A percentile compares a stretch with the other conserved stretches of the same genome.
Conservation (phyloP, 2,888 invertebrate genomes). For the Gibbula magus region DNA sequence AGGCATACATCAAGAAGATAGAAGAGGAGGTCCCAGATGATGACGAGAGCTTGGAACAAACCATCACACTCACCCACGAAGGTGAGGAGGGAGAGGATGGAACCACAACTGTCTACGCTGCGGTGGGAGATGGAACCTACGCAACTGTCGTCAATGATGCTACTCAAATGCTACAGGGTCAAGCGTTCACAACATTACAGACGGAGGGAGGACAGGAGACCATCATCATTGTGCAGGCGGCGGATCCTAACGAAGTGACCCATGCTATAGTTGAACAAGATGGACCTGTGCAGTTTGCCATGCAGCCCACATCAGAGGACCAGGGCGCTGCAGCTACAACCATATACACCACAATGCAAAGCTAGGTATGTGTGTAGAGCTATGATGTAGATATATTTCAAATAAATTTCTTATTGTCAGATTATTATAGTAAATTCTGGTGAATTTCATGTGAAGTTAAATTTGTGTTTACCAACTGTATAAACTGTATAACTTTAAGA, state of each 20-base stretch:
- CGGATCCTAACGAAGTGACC: slow-evolving; percentile 65
- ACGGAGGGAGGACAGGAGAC: slow-evolving; percentile 68
- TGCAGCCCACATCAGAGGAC: slow-evolving; percentile 49
- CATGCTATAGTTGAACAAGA: slow-evolving; percentile 68
- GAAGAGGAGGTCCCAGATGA: slow-evolving; percentile 65
- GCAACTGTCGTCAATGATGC: slow-evolving; percentile 61
- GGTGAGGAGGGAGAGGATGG: slow-evolving; percentile 50
- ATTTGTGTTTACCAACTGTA: too few species aligned
- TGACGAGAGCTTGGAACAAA: slow-evolving; percentile 54
- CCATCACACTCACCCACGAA: slow-evolving; percentile 44
- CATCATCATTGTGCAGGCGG: slow-evolving; percentile 69
- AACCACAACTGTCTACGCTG: slow-evolving; percentile 46
- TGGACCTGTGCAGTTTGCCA: slow-evolving; percentile 63
- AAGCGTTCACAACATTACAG: slow-evolving; percentile 66
- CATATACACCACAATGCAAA: slow-evolving; percentile 43
- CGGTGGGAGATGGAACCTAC: slow-evolving; percentile 46
- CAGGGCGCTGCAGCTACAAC: slow-evolving; percentile 36
- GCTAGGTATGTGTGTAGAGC: neutral
- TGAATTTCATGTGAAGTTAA: too few species aligned
- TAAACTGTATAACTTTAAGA: too few species aligned
- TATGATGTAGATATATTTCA: neutral
- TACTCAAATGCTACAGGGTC: slow-evolving; percentile 58
- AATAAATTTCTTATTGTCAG: neutral
- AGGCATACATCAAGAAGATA: slow-evolving; percentile 57
- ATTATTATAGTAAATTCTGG: too few species aligned